Evolutionary conservation across 2,797 vertebrate species (phyloP).

Genomic region (Nyctibius grandis): DNA sequence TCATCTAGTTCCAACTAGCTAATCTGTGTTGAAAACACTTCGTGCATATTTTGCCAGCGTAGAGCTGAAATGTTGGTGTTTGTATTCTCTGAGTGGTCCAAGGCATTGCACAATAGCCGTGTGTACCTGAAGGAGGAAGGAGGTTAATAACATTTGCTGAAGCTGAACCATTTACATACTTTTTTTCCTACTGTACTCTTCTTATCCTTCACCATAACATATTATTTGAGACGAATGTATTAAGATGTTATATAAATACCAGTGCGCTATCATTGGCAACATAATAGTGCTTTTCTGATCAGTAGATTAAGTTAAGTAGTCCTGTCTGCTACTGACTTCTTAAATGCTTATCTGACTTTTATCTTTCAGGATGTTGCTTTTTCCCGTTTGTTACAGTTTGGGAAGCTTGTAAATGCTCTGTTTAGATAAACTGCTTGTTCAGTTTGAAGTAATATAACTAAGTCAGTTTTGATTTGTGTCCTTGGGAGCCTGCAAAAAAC

Average conservation of each 20-base stretch:
- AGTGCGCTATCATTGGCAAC: background rate
- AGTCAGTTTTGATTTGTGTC: background rate
- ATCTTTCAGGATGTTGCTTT: background rate
- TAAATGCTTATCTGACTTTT: background rate
- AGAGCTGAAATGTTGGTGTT: background rate
- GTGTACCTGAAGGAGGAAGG: background rate
- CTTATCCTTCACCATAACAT: background rate
- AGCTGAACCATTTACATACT: background rate
- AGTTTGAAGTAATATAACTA: background rate
- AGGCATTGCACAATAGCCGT: background rate
- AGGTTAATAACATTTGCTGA: background rate
- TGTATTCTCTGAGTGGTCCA: background rate
- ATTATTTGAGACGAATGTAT: background rate
- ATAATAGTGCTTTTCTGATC: background rate
- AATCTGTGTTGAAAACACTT: background rate
- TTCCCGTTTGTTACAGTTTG: background rate
- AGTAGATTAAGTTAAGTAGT: background rate
- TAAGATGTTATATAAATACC: background rate
- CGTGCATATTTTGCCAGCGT: background rate
- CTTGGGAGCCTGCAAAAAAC: background rate
- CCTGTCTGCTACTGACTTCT: background rate
- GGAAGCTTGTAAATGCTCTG: background rate
- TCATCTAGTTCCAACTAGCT: too few relatives aligned
- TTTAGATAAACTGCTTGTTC: background rate
- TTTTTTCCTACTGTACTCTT: background rate